A percentile compares a stretch with the other conserved stretches of the same genome.
Conservation (phyloP, 2,797 vertebrate species). For the Malurus leucopterus region DNA sequence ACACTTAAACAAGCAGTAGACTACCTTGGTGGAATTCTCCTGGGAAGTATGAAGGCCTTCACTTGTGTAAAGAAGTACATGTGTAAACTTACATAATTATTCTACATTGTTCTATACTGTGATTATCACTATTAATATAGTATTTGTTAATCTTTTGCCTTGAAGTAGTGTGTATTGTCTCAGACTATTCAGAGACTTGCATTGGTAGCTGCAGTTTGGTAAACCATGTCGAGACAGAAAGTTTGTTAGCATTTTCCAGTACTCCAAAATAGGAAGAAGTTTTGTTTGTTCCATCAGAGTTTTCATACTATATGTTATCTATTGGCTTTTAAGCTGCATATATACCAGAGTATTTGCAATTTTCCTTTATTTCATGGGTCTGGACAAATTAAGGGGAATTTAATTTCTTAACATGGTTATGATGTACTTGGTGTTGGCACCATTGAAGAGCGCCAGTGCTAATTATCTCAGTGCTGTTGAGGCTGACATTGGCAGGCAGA, state of each 20-base stretch:
- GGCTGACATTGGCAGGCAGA: neutral
- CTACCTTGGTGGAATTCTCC: neutral
- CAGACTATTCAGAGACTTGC: neutral
- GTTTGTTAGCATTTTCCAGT: neutral
- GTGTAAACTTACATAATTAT: neutral
- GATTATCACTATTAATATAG: neutral
- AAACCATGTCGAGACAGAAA: neutral
- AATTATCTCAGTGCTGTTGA: neutral
- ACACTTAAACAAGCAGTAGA: neutral
- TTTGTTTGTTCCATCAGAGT: neutral
- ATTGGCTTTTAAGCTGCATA: neutral
- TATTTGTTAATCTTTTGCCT: neutral
- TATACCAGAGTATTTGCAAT: neutral
- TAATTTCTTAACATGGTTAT: neutral
- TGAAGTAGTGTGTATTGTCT: neutral
- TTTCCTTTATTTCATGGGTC: neutral
- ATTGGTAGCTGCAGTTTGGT: neutral
- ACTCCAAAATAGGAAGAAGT: neutral
- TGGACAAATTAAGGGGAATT: neutral
- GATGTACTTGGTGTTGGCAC: neutral
- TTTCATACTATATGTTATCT: neutral
- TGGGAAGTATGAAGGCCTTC: neutral
- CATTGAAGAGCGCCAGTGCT: neutral
- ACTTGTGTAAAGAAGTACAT: neutral
- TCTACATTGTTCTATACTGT: neutral